Evolutionary conservation across 2,888 invertebrate species (phyloP), one percentile per base, ranked within the genome.

Genomic region (Coecobrya sp.): DNA sequence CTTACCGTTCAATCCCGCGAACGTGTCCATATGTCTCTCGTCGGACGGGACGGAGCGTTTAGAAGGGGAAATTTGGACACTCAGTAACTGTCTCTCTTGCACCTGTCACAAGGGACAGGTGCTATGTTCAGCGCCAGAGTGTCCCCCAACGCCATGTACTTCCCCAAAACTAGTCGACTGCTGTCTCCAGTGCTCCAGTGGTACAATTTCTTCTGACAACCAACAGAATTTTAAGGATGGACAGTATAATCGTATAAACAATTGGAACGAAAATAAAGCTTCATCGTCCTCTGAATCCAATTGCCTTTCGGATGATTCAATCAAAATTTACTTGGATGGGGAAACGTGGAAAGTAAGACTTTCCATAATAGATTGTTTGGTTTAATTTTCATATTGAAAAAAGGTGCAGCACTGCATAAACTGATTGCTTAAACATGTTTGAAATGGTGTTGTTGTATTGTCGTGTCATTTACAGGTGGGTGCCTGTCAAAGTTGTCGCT

Each of bases 41-140:
- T 94, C 95, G 36, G 95, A 95, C 79, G 95, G 95, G 7, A 93
- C 93, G 16, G 95, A 95, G 70, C 95, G 95, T 86, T 95, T 95
- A 62, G 96, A 96, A 94, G 96, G 96, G 0, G 96, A 96, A 94
- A 96, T 96, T 0, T 96, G 96, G 96, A 94, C 95, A 68, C 95
- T 96, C 94, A 96, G 96, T 85, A 93, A 95, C 2, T 96, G 96
- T 94, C 96, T 96, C 3, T 95, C 95, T 73, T 96, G 96, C 95
- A 95, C 96, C 59, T 96, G 96, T 95, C 96, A 96, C 90, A 95
- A 95, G 30, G 96, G 96, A 10, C 95, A 95, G 76, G 96, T 96
- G 1, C 95, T 96, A 73, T 96, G 96, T 94, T 95, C 96, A 81
- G 95, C 96, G 10, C 95, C 95, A 45, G 95, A 95, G 87, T 96